These are phyloP conservation scores for Epinotia ramella DNA, from an alignment of 2,888 invertebrate species.

Conservation along the genomic window DNA sequence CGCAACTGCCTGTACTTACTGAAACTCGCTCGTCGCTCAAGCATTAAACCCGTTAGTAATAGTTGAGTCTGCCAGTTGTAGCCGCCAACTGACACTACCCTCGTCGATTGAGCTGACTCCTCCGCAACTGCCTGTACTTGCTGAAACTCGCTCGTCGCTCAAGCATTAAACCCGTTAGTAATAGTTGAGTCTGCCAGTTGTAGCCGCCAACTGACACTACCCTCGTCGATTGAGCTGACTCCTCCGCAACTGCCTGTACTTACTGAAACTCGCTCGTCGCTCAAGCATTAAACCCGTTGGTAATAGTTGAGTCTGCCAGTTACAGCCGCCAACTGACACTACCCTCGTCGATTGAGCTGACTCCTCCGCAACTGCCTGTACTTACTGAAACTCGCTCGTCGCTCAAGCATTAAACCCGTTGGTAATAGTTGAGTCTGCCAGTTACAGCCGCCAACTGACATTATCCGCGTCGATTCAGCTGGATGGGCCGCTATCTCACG, in stretches of 20 bases:
- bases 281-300: not conserved
- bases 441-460: conserved; percentile 15
- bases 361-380: not conserved
- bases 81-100: too few species aligned
- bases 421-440: conserved; percentile 11
- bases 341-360: not conserved
- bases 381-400: not conserved
- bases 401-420: not conserved
- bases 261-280: not conserved
- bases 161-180: not conserved
- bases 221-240: too few species aligned
- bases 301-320: conserved; percentile 16
- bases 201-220: too few species aligned
- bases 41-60: not conserved
- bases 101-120: too few species aligned
- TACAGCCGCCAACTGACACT: conserved; percentile 11
- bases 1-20: too few species aligned
- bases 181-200: conserved; percentile 9
- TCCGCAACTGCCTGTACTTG: too few species aligned
- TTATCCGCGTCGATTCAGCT: conserved; percentile 5
- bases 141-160: not conserved
- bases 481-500: conserved; percentile 9
- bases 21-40: not conserved
- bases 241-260: too few species aligned
- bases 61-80: conserved; percentile 7